Evolutionary conservation across 1,140 invertebrate species (phyloP), one percentile per base, ranked within the genome.

Genomic region (Bombyx mandarina): DNA sequence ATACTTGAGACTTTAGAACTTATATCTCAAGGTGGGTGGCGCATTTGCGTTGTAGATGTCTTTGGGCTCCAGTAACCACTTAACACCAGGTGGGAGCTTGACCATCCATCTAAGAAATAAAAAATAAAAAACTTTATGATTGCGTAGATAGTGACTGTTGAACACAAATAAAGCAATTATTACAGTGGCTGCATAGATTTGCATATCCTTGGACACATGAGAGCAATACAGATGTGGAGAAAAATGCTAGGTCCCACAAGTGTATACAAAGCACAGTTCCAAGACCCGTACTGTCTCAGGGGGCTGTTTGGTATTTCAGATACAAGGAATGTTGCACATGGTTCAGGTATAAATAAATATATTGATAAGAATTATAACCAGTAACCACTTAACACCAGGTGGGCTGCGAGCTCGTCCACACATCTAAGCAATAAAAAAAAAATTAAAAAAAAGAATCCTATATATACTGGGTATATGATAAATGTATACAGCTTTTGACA

Each of bases 291-390:
- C 55, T 92, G 91, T 62, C 92, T 98, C 57, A 88, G 97, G 69
- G 95, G 94, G 2, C 86, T 90, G 67, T 97, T 93, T 90, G 97
- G 97, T 1, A 79, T 97, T 3, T 95, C 96, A 1, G 96, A 98
- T 81, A 98, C 97, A 0, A 93, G 96, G 76, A 98, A 98, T 90
- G 95, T 94, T 18, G 92, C 93, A 52, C 96, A 98, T 88, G 96
- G 96, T 44, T 97, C 96, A 84, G 95, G 94, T 95, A 80, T 56
- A 43, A 46, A 58, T 45, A 47, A 35, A 10, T 9, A n/a, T 51
- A 51, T n/a, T 10, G 18, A 18, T n/a, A 50, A n/a, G 7, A 8
- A 50, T 7, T 50, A 50, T 18, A n/a, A 9, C 18, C 12, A 18
- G 12, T 18, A 18, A 18, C 12, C 12, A 18, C 12, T 18, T 18